These are phyloP conservation scores for Tipula confusa DNA, from an alignment of 2,888 invertebrate genomes.

Conservation along the genomic window DNA sequence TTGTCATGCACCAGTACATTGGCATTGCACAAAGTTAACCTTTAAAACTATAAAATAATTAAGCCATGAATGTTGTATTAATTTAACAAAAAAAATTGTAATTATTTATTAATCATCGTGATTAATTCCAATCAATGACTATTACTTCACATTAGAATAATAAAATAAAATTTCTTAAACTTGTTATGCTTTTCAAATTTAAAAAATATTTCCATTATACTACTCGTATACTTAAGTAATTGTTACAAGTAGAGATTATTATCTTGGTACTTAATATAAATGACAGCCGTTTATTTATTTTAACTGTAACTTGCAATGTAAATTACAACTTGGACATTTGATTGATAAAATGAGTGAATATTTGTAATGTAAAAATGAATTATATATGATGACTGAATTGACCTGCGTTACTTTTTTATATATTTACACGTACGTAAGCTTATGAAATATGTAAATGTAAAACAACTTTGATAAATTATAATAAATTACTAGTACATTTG, in stretches of 20 bases:
- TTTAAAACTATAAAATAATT: too few species aligned
- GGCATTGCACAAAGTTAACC: too few species aligned
- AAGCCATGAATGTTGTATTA: too few species aligned
- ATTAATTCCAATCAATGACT: too few species aligned
- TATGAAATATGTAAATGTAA: neutral
- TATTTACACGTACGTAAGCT: neutral
- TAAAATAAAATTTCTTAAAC: too few species aligned
- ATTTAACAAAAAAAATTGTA: too few species aligned
- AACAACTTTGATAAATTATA: neutral
- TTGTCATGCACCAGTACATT: too few species aligned
- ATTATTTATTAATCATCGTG: too few species aligned
- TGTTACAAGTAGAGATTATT: neutral
- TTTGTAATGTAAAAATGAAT: neutral
- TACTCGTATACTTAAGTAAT: too few species aligned
- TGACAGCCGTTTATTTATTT: neutral
- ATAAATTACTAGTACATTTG: neutral
- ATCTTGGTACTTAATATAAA: neutral
- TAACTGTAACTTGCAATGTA: neutral
- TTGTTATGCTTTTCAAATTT: too few species aligned
- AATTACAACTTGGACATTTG: neutral
- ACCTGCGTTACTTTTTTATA: neutral
- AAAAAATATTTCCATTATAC: too few species aligned
- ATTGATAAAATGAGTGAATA: neutral
- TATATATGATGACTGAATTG: neutral
- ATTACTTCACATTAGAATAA: too few species aligned